Percentiles rank a stretch among this genome's conserved stretches.
Conservation (phyloP, 2,113 vertebrate genomes). For the Urocynchramus pylzowi region DNA sequence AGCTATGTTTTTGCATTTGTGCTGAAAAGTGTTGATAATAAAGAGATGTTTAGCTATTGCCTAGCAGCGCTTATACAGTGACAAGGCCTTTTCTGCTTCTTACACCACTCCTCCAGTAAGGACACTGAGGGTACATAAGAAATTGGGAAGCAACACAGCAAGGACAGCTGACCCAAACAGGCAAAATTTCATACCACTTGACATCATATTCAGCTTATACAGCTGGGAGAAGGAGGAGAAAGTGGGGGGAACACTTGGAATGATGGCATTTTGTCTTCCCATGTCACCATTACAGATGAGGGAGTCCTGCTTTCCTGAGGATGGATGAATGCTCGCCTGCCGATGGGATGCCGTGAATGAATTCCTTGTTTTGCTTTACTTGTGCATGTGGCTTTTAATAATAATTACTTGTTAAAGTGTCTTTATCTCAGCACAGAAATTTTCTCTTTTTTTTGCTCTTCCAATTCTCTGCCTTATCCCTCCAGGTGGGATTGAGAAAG, state of each 20-base stretch:
- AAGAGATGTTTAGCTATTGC: not conserved
- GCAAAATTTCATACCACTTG: not conserved
- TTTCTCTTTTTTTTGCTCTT: not conserved
- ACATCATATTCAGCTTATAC: not conserved
- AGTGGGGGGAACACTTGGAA: rapidly evolving
- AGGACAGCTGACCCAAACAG: not conserved
- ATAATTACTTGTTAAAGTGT: not conserved
- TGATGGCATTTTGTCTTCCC: not conserved
- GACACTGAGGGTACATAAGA: not conserved
- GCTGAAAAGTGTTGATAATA: not conserved
- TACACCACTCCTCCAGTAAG: not conserved
- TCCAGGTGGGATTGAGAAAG: not conserved
- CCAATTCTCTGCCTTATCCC: not conserved
- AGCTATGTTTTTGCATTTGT: not conserved
- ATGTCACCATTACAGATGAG: not conserved
- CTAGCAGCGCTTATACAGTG: not conserved
- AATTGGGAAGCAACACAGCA: not conserved
- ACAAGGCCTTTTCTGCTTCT: not conserved
- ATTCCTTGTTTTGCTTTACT: not conserved
- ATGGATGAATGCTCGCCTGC: not conserved
- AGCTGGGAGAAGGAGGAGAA: not conserved
- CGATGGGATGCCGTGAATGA: not conserved
- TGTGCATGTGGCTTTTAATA: not conserved
- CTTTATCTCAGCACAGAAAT: not conserved
- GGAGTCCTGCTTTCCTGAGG: not conserved